These are phyloP conservation scores for Eristalis intricaria DNA, from an alignment of 2,888 invertebrate species.

Conservation along the genomic window DNA sequence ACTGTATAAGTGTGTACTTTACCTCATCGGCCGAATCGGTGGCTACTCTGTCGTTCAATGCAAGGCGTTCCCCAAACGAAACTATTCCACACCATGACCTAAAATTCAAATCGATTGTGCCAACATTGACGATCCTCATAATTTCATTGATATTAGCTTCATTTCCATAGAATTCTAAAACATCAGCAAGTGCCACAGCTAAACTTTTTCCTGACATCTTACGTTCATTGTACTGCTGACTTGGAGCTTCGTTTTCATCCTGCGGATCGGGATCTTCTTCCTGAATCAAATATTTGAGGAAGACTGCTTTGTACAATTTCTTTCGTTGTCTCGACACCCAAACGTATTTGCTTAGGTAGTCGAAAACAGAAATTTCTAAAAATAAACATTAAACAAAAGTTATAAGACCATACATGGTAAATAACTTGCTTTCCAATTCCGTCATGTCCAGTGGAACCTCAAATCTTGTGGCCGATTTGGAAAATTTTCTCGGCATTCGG, in stretches of 20 bases:
- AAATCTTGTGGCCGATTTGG: conserved; percentile 88
- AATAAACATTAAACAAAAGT: background rate
- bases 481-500: conserved; percentile 88
- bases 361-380: conserved; percentile 86
- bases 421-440: conserved; percentile 81
- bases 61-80: conserved; percentile 87
- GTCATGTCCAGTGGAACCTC: conserved; percentile 87
- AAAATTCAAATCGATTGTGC: conserved; percentile 83
- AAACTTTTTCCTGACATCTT: conserved; percentile 76
- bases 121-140: conserved; percentile 75
- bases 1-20: conserved; percentile 40
- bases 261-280: conserved; percentile 77
- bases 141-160: conserved; percentile 77
- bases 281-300: conserved; percentile 79
- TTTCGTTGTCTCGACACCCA: conserved; percentile 83
- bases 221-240: conserved; percentile 76
- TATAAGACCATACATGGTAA: background rate
- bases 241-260: conserved; percentile 44
- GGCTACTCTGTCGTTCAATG: conserved; percentile 77
- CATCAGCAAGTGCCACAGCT: conserved; percentile 81
- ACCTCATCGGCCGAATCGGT: conserved; percentile 89
- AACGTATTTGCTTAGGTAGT: conserved; percentile 87
- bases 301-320: conserved; percentile 84
- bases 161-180: conserved; percentile 80
- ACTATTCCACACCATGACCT: conserved; percentile 91